A percentile compares a stretch with the other conserved stretches of the same genome.
Evolutionary conservation across 2,888 invertebrate genomes (phyloP).

Genomic region (Hirtodrosophila histrioides): DNA sequence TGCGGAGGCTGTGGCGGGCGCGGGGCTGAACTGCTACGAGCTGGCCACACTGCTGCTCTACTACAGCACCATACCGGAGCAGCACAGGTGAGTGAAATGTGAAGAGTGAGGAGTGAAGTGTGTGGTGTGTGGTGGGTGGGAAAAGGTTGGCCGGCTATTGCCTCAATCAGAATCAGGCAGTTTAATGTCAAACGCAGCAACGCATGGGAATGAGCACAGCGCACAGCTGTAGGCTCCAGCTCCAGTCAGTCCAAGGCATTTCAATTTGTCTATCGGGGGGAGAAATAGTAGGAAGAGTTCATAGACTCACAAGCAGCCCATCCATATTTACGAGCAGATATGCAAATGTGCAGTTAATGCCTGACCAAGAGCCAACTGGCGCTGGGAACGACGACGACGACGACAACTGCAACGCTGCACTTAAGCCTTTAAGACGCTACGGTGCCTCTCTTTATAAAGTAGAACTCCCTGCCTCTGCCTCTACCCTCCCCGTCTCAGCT

Average conservation of each 20-base stretch:
- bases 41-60: constrained; percentile 89
- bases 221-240: constrained; percentile 36
- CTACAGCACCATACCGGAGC: constrained; percentile 88
- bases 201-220: constrained; percentile 78
- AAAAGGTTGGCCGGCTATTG: constrained; percentile 28
- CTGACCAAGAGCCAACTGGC: constrained; percentile 61
- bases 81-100: constrained; percentile 86
- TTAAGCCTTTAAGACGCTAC: constrained; percentile 73
- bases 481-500: constrained; percentile 19
- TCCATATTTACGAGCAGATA: constrained; percentile 79
- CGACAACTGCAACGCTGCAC: constrained; percentile 52
- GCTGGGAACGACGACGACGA: constrained; percentile 59
- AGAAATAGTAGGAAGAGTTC: constrained; percentile 34
- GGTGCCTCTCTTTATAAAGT: constrained; percentile 20
- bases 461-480: constrained; percentile 6
- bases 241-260: constrained; percentile 55
- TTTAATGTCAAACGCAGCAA: constrained; percentile 74
- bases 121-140: background rate
- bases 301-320: constrained; percentile 64
- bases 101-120: background rate
- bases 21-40: constrained; percentile 88
- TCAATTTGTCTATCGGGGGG: constrained; percentile 63
- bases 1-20: constrained; percentile 86
- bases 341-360: constrained; percentile 76
- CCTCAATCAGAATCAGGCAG: constrained; percentile 74